Base-by-base conservation (phyloP, 2,113 vertebrate species). In the Varanus salvator region DNA sequence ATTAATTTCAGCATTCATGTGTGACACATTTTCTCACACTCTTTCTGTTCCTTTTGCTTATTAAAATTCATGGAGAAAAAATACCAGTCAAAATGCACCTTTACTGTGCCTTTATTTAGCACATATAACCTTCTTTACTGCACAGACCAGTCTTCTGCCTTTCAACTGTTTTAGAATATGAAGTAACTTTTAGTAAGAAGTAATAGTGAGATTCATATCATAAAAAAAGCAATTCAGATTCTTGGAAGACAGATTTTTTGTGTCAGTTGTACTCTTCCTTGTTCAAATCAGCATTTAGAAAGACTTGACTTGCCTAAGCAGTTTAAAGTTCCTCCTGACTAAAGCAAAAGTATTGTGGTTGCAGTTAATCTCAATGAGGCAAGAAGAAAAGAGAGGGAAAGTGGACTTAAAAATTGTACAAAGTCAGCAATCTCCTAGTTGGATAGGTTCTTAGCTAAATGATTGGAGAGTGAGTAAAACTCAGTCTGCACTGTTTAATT, bases 211-310 rank as follows among this genome's bases (percentile, higher is more conserved):
- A 17, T 77, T 34, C 21, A 74, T 88, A n/a, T 29, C 38, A 75
- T 34, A 90, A 57, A 84, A 84, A 87, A 92, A 8, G 0, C 0
- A 85, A 52, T n/a, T 8, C 78, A 87, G 48, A 68, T 80, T 85
- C 23, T 77, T 69, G 54, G 44, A 85, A 84, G 21, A 80, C 54
- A 7, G 3, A 1, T 0, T 72, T 80, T 64, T 87, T 50, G 34
- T 89, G 3, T 68, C 60, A 68, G 2, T 84, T 89, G 88, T 14
- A 1, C 14, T 87, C 68, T 64, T 44, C 27, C 64, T 15, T 82
- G 3, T 82, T 91, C 8, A 92, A 84, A 93, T 31, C 80, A 86
- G 77, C 76, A 85, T 85, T 44, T 57, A 91, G 74, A 68, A 92
- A 89, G 25, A 86, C 38, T 11, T 92, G 23, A 3, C 15, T 92